Base-by-base conservation (phyloP, 2,113 vertebrate genomes). In the Campylomormyrus numenius region DNA sequence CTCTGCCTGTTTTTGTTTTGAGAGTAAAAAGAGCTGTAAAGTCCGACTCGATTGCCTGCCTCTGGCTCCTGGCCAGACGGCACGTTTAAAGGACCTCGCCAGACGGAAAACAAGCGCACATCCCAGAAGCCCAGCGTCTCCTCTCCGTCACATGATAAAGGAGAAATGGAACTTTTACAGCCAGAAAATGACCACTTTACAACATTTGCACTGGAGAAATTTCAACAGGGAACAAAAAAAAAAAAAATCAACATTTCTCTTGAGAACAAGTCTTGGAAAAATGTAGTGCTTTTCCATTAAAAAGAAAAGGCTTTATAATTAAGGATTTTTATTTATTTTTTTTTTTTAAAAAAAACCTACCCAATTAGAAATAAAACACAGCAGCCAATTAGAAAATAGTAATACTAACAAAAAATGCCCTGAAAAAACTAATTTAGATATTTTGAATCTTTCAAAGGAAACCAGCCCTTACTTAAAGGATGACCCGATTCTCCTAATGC, bases 1-100 rank as follows among this genome's bases (percentile, higher is more conserved):
- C 93, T 90, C 91, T 52, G 39, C 15, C 42, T 87, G 92, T 91
- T 27, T 93, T 93, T 95, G 92, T 94, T 91, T 93, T 94, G 93
- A 58, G 93, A 94, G 95, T 92, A 85, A 24, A 90, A 93, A 87
- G 50, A 90, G 49, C 49, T 21, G n/a, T 21, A 92, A 90, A 89
- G 91, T 90, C 58, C 45, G n/a, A 91, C 56, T 19, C 31, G 83
- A 90, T 89, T 88, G 86, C 88, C 50, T 21, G 48, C 48, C 11
- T 39, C 31, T 19, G 86, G 86, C 46, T 92, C 90, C 91, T 88
- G 85, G 74, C 53, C 89, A 91, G 89, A 91, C 62, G 90, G 92
- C 70, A 42, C 2, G 80, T 50, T 91, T 88, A 91, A 90, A 85
- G 9, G 90, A 89, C 31, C 66, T 27, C 89, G 91, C 85, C 49